A percentile compares a stretch with the other conserved stretches of the same genome.
Conservation (phyloP, 2,113 vertebrate genomes). For the Pica pica region DNA sequence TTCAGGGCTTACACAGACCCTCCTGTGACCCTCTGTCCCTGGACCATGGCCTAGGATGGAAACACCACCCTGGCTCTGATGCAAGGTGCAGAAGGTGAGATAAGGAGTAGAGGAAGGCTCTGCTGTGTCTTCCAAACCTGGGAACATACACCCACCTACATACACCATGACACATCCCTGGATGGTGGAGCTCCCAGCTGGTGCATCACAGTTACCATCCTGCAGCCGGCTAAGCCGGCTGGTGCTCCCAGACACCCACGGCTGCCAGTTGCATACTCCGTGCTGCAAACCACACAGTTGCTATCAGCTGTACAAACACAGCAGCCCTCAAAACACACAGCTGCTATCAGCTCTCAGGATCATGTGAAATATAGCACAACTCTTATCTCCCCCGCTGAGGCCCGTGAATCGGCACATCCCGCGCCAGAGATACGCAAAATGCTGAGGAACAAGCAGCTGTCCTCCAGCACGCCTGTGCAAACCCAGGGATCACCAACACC, state of each 20-base stretch:
- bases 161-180: accelerated
- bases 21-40: not conserved
- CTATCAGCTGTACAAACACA: constrained; percentile 5
- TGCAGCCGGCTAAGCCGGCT: accelerated
- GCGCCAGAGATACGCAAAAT: accelerated
- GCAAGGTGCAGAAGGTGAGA: not conserved
- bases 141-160: accelerated
- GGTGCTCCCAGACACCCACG: not conserved
- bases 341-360: not conserved
- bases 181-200: not conserved
- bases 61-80: not conserved
- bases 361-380: not conserved
- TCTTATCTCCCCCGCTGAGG: accelerated
- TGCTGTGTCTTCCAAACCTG: not conserved
- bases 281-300: not conserved
- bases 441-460: not conserved
- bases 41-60: accelerated
- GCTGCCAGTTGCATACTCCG: accelerated
- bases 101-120: not conserved
- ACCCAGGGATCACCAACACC: not conserved
- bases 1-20: not conserved
- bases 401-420: accelerated
- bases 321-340: not conserved
- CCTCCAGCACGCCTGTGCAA: not conserved
- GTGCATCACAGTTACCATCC: not conserved